Percentiles rank a stretch among this genome's conserved stretches.
These are phyloP conservation scores for Coelogynopora nodosa DNA, from an alignment of 2,888 invertebrate genomes.

Conservation along the genomic window DNA sequence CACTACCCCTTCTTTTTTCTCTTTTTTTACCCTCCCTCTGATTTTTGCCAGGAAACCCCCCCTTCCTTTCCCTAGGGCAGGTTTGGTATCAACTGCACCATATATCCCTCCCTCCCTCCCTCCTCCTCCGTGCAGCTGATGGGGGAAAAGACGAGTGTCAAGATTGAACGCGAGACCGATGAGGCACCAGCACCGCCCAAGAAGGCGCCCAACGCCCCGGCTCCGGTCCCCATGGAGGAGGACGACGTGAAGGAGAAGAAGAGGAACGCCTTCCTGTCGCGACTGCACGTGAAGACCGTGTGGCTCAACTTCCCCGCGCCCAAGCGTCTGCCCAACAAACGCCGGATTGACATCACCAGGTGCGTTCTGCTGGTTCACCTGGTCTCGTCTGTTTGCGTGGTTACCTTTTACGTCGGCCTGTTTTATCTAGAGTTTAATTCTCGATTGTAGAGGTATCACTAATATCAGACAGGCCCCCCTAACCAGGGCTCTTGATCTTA, in stretches of 20 bases:
- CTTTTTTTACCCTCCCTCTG: neutral
- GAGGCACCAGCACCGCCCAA: neutral
- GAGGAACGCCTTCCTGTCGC: conserved; percentile 38
- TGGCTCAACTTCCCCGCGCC: conserved; percentile 98
- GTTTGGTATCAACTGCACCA: too few species aligned
- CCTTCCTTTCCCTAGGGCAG: too few species aligned
- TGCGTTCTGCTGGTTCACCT: conserved; percentile 58
- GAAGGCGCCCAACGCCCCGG: neutral
- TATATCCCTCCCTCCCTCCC: too few species aligned
- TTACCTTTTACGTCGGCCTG: too few species aligned
- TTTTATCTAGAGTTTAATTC: too few species aligned
- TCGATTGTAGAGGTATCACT: too few species aligned
- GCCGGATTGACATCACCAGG: conserved; percentile 88
- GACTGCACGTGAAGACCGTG: conserved; percentile 65
- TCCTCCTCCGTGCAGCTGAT: neutral
- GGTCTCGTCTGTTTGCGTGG: too few species aligned
- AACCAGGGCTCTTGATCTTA: too few species aligned
- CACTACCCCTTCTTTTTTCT: neutral
- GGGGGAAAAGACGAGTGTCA: neutral
- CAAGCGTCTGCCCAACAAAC: conserved; percentile 83
- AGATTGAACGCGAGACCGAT: neutral
- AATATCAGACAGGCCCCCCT: too few species aligned
- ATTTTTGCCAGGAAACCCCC: too few species aligned
- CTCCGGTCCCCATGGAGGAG: too few species aligned
- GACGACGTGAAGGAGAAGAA: neutral